A percentile compares a stretch with the other conserved stretches of the same genome.
Evolutionary conservation across 1,140 invertebrate species (phyloP).

Genomic region (Ooceraea biroi): DNA sequence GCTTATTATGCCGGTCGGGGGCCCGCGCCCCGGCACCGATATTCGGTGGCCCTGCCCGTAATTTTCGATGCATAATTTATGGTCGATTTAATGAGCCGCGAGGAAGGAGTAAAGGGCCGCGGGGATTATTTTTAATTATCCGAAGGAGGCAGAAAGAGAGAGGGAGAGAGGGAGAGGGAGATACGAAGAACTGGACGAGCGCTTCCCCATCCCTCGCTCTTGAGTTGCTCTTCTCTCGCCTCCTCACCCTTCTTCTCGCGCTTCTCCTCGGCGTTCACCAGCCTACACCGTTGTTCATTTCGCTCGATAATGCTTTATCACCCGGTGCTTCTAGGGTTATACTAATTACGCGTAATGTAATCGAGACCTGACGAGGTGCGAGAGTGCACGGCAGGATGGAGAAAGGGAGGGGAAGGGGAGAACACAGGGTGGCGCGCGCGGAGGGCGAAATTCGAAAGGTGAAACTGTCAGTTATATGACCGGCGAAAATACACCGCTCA

Average conservation of each 20-base stretch:
- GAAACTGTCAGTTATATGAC: slow-evolving; percentile 51
- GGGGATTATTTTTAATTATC: slow-evolving; percentile 87
- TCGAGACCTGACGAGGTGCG: slow-evolving; percentile 42
- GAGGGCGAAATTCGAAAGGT: slow-evolving; percentile 52
- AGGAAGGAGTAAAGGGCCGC: slow-evolving; percentile 83
- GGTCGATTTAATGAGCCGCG: slow-evolving; percentile 86
- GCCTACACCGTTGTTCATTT: not conserved
- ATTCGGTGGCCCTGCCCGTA: slow-evolving; percentile 83
- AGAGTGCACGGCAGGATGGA: slow-evolving; percentile 10
- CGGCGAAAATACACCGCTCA: slow-evolving; percentile 52
- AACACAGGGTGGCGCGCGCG: not conserved
- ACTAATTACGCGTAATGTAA: slow-evolving; percentile 62
- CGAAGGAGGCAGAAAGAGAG: slow-evolving; percentile 65
- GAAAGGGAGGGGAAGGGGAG: not conserved
- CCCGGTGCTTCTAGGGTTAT: slow-evolving; percentile 42
- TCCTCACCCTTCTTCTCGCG: not conserved
- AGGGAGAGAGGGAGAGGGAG: no score
- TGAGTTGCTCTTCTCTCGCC: slow-evolving; percentile 8
- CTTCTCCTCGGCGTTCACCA: not conserved
- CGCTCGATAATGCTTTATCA: slow-evolving; percentile 63
- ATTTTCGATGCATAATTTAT: slow-evolving; percentile 87
- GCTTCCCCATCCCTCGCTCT: slow-evolving; percentile 32
- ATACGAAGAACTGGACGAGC: slow-evolving; percentile 52
- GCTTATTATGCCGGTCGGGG: slow-evolving; percentile 83
- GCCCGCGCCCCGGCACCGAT: slow-evolving; percentile 73